Evolutionary conservation across 2,113 vertebrate genomes (phyloP).

Genomic region (Vulpes vulpes): DNA sequence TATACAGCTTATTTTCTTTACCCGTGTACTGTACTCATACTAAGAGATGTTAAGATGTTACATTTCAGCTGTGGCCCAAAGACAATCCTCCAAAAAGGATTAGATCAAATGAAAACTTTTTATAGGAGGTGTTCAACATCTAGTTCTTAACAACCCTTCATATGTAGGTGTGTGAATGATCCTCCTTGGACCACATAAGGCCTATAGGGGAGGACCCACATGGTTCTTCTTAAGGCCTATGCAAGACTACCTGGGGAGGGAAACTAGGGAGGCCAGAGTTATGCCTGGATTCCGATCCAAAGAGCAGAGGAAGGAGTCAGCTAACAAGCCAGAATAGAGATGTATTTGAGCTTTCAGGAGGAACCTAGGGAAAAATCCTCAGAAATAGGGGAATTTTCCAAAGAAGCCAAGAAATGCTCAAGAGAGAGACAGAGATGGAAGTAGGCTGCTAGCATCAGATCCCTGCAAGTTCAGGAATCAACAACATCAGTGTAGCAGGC

Average conservation of each 20-base stretch:
- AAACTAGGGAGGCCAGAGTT: neutral
- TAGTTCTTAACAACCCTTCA: neutral
- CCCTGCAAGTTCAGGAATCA: neutral
- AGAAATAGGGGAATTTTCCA: neutral
- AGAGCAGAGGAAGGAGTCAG: neutral
- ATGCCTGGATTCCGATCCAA: neutral
- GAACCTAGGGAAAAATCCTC: neutral
- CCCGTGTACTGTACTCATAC: neutral
- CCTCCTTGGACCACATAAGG: neutral
- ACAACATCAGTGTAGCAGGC: neutral
- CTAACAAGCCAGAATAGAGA: neutral
- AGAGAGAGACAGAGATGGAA: neutral
- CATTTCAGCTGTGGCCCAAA: neutral
- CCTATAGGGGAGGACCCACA: neutral
- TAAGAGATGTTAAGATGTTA: neutral
- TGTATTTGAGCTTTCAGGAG: neutral
- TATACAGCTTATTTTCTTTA: slow-evolving; percentile 25
- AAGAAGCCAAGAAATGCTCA: neutral
- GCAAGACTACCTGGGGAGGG: neutral
- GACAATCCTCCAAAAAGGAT: neutral
- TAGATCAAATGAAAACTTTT: neutral
- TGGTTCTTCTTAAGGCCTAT: neutral
- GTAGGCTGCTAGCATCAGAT: neutral
- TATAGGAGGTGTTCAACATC: neutral
- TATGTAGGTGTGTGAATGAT: neutral